A percentile compares a stretch with the other conserved stretches of the same genome.
These are phyloP conservation scores for Trematomus bernacchii DNA, from an alignment of 2,797 vertebrate genomes.

Conservation along the genomic window DNA sequence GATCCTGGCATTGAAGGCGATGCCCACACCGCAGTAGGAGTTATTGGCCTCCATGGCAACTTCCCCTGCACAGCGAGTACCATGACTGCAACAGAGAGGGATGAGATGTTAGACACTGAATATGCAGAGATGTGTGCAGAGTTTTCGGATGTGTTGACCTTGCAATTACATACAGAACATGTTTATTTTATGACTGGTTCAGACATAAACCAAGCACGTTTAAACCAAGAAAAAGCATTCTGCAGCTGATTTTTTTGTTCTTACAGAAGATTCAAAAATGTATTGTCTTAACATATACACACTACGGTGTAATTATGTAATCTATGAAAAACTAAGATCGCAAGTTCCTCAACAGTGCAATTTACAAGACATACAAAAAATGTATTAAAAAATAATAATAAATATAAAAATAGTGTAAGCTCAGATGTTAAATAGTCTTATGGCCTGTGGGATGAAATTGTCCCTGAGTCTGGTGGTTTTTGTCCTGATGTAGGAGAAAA, in stretches of 20 bases:
- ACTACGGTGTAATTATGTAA: too few relatives aligned
- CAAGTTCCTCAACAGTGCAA: too few relatives aligned
- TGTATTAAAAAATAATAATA: background rate
- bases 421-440: too few relatives aligned
- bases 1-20: conserved; percentile 75
- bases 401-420: too few relatives aligned
- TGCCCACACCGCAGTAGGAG: conserved; percentile 78
- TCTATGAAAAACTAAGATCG: too few relatives aligned
- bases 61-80: conserved; percentile 81
- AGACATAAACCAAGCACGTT: conserved; percentile 1
- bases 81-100: conserved; percentile 69
- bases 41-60: conserved; percentile 85
- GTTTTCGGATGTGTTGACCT: conserved; percentile 33
- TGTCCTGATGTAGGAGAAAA: too few relatives aligned
- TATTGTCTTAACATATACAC: too few relatives aligned
- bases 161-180: conserved; percentile 27
- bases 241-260: conserved; percentile 3
- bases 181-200: conserved; percentile 14
- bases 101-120: conserved; percentile 48
- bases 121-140: conserved; percentile 22
- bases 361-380: background rate
- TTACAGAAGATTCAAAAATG: too few relatives aligned
- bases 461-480: too few relatives aligned
- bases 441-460: too few relatives aligned
- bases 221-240: conserved; percentile 1